Evolutionary conservation across 2,888 invertebrate genomes (phyloP), one percentile per base, ranked within the genome.

Genomic region (Hipparchia sbordonii): DNA sequence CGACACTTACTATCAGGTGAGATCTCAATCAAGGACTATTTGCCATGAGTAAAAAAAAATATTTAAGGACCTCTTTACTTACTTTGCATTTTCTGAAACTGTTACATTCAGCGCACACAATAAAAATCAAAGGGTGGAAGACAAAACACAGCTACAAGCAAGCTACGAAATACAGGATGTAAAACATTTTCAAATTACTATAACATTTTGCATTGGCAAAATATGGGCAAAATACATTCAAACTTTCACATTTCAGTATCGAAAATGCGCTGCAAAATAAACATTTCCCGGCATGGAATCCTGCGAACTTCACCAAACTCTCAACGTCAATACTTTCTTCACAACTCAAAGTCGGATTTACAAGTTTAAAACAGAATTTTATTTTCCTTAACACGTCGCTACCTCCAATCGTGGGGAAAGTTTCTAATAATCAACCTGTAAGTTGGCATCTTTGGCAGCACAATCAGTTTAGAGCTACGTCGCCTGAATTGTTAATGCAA

Each of bases 381-480:
- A 70, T 71, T 67, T 71, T 54, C 62, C 9, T 67, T 69, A 69
- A 72, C 71, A 69, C 66, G 71, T 67, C 61, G 63, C 65, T 68
- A 67, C 70, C 62, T 67, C 62, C 69, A 62, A 62, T 74, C 70
- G 70, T 13, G 54, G 52, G 60, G 45, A 70, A 70, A 70, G 54
- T 65, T 74, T 68, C 70, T 68, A 70, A 65, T 72, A 72, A 74
- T 71, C 66, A 57, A 69, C 72, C 61, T 61, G 57, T 72, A 69
- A 61, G 68, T 71, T 72, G 68, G 51, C 72, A 72, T 69, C 71
- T 66, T 68, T 57, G 46, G 33, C 45, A 51, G 67, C 70, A 74
- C 72, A 72, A 75, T 75, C 72, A 72, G 74, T 71, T 72, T 71
- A 56, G 57, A 68, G 60, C 39, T 71, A 75, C 72, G 72, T 61